Percentiles rank a stretch among this genome's conserved stretches.
These are phyloP conservation scores for Scartelaos histophorus DNA, from an alignment of 2,113 vertebrate genomes.

Conservation along the genomic window DNA sequence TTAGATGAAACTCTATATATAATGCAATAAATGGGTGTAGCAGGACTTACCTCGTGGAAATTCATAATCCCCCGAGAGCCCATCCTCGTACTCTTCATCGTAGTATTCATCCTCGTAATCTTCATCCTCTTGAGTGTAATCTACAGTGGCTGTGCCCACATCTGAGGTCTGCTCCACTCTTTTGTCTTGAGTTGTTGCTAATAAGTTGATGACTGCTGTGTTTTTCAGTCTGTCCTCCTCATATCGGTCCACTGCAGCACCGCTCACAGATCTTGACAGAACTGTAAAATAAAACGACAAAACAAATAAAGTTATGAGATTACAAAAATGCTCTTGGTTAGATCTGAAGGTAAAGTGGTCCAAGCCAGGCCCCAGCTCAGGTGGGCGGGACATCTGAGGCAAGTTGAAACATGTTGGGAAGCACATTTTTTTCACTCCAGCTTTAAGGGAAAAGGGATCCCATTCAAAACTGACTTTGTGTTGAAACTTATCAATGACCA, in stretches of 20 bases:
- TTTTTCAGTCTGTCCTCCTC: slow-evolving; percentile 67
- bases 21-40: background rate
- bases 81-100: slow-evolving; percentile 64
- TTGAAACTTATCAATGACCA: background rate
- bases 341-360: background rate
- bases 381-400: slow-evolving; percentile 48
- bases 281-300: slow-evolving; percentile 48
- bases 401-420: slow-evolving; percentile 65
- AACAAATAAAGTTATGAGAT: background rate
- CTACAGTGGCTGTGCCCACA: slow-evolving; percentile 13
- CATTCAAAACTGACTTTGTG: background rate
- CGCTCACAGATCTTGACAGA: slow-evolving; percentile 51
- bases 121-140: slow-evolving; percentile 50
- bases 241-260: slow-evolving; percentile 73
- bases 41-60: slow-evolving; percentile 65
- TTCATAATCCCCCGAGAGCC: slow-evolving; percentile 70
- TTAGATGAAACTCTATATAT: background rate
- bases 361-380: slow-evolving; percentile 24
- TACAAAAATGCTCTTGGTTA: background rate
- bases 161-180: slow-evolving; percentile 40
- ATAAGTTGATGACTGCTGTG: slow-evolving; percentile 70
- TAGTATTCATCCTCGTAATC: slow-evolving; percentile 59
- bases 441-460: slow-evolving; percentile 8
- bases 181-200: slow-evolving; percentile 56
- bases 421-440: slow-evolving; percentile 17